Conservation (phyloP, 2,113 vertebrate species). For the Anoplopoma fimbria region DNA sequence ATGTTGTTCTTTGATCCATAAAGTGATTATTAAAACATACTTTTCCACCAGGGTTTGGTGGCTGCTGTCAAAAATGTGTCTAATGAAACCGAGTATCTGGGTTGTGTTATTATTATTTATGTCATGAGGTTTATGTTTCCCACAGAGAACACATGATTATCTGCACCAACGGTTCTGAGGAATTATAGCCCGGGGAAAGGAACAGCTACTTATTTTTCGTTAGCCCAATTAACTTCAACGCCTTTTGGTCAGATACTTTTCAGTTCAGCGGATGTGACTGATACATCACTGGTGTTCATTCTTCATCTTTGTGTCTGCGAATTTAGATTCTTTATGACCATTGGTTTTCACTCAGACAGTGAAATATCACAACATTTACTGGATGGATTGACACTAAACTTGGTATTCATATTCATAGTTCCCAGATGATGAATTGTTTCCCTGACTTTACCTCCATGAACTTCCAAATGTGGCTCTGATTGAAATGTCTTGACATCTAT, state of each 20-base stretch:
- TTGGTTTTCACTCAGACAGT: background rate
- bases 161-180: slow-evolving; percentile 24
- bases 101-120: slow-evolving; percentile 41
- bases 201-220: slow-evolving; percentile 17
- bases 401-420: background rate
- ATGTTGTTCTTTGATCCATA: slow-evolving; percentile 56
- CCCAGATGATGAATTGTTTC: background rate
- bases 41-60: slow-evolving; percentile 55
- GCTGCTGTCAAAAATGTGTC: slow-evolving; percentile 49
- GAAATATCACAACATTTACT: background rate
- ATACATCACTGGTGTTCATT: background rate
- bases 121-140: slow-evolving; percentile 32
- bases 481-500: background rate
- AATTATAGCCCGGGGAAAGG: background rate
- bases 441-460: background rate
- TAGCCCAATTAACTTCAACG: background rate
- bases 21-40: slow-evolving; percentile 60
- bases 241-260: slow-evolving; percentile 1
- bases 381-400: background rate
- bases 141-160: slow-evolving; percentile 36
- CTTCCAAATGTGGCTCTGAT: background rate
- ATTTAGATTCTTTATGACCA: background rate
- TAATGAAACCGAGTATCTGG: slow-evolving; percentile 41
- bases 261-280: background rate
- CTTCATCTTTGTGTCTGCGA: background rate